These are phyloP conservation scores for Fragum fragum DNA, from an alignment of 2,888 invertebrate genomes.

Conservation along the genomic window DNA sequence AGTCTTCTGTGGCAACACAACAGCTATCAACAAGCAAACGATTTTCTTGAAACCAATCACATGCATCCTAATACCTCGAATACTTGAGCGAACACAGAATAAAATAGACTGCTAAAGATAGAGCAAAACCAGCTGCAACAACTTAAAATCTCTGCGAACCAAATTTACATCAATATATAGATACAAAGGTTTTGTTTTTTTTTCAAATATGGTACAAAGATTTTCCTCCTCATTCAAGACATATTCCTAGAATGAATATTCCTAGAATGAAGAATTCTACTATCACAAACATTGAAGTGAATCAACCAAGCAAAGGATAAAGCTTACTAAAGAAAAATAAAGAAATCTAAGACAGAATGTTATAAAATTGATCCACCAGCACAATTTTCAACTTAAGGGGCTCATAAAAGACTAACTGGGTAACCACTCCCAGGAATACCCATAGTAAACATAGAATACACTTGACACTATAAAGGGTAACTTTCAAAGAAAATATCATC, in stretches of 20 bases:
- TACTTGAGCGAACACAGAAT: background rate
- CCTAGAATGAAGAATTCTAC: background rate
- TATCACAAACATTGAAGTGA: background rate
- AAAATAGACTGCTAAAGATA: background rate
- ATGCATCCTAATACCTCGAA: background rate
- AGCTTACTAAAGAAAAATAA: background rate
- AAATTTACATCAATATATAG: too few species aligned
- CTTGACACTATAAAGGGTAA: background rate
- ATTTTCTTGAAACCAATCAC: background rate
- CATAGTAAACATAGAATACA: background rate
- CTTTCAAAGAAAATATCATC: background rate
- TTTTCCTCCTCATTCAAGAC: background rate
- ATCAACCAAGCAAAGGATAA: background rate
- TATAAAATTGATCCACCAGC: background rate
- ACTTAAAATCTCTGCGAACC: background rate
- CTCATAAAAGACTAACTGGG: background rate
- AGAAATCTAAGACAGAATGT: background rate
- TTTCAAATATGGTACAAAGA: background rate
- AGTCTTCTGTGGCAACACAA: background rate
- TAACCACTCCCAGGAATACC: background rate
- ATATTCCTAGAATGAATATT: background rate
- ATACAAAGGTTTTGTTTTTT: too few species aligned
- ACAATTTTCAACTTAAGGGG: background rate
- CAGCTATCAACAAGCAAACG: background rate
- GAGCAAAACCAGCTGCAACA: background rate